A percentile compares a stretch with the other conserved stretches of the same genome.
Evolutionary conservation across 2,888 invertebrate genomes (phyloP).

Genomic region (Cantharis lateralis): DNA sequence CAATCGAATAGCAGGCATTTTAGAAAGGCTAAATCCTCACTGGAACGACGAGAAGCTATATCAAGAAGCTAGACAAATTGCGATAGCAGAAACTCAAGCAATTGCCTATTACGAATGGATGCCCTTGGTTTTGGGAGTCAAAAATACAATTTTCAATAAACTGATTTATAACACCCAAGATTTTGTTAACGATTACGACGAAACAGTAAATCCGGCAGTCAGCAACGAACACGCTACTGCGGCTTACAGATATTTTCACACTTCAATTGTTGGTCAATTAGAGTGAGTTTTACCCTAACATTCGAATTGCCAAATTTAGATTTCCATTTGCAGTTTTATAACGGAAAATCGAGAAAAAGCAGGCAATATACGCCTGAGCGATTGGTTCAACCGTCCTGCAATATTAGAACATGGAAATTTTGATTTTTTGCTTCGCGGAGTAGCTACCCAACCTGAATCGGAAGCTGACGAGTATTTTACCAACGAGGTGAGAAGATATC

Average conservation of each 20-base stretch:
- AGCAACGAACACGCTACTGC: constrained; percentile 74
- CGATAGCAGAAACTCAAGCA: constrained; percentile 71
- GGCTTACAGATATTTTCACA: constrained; percentile 76
- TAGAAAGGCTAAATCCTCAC: constrained; percentile 70
- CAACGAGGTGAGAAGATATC: constrained; percentile 64
- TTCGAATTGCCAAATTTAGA: not conserved
- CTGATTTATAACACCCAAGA: constrained; percentile 64
- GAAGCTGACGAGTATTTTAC: constrained; percentile 79
- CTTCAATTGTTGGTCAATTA: constrained; percentile 69
- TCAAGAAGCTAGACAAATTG: constrained; percentile 74
- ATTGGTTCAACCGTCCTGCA: constrained; percentile 71
- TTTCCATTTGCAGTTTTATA: constrained; percentile 58
- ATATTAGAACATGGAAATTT: constrained; percentile 69
- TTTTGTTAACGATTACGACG: constrained; percentile 71
- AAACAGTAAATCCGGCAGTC: constrained; percentile 66
- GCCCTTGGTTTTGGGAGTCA: constrained; percentile 70
- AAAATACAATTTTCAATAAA: constrained; percentile 67
- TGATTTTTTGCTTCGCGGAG: constrained; percentile 75
- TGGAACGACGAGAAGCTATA: constrained; percentile 76
- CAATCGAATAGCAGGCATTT: constrained; percentile 68
- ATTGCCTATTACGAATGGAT: constrained; percentile 80
- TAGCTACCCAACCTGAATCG: constrained; percentile 77
- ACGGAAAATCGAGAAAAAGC: constrained; percentile 61
- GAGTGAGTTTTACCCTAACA: constrained; percentile 60
- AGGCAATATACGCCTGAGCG: constrained; percentile 68